Evolutionary conservation across 2,888 invertebrate genomes (phyloP).

Genomic region (Tyria jacobaeae): DNA sequence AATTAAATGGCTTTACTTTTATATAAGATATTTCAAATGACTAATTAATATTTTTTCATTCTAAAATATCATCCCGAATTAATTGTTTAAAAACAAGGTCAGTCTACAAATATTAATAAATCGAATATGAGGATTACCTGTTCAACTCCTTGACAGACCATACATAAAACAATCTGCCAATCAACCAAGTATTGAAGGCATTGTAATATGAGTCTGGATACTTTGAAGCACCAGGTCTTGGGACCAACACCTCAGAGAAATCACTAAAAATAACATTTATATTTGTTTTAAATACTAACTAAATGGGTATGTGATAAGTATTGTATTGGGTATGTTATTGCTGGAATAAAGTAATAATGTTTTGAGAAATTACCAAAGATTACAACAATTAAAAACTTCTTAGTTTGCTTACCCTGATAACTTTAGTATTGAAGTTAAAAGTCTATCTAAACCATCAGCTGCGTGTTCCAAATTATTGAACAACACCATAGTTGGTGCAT

Average conservation of each 20-base stretch:
- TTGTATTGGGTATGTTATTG: neutral
- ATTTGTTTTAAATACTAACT: neutral
- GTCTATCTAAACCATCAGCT: slow-evolving; percentile 83
- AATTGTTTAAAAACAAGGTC: too few species aligned
- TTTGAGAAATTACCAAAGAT: neutral
- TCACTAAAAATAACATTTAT: slow-evolving; percentile 64
- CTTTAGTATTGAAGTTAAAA: slow-evolving; percentile 87
- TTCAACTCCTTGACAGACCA: slow-evolving; percentile 84
- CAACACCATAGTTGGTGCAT: slow-evolving; percentile 86
- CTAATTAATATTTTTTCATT: too few species aligned
- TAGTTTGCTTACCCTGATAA: slow-evolving; percentile 75
- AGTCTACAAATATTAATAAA: too few species aligned
- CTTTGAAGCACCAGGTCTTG: slow-evolving; percentile 73
- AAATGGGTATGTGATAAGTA: neutral
- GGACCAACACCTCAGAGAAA: slow-evolving; percentile 85
- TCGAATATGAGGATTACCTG: slow-evolving; percentile 70
- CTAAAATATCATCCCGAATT: neutral
- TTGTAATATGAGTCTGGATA: slow-evolving; percentile 79
- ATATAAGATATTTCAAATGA: too few species aligned
- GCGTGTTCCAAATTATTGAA: slow-evolving; percentile 86
- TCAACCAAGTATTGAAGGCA: slow-evolving; percentile 89
- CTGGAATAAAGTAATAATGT: neutral
- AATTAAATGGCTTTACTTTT: too few species aligned
- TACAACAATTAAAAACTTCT: neutral
- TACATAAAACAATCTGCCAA: slow-evolving; percentile 89